phyloP scores from a whole-genome alignment of 2,888 invertebrate species.

The Embidobia sp. region DNA sequence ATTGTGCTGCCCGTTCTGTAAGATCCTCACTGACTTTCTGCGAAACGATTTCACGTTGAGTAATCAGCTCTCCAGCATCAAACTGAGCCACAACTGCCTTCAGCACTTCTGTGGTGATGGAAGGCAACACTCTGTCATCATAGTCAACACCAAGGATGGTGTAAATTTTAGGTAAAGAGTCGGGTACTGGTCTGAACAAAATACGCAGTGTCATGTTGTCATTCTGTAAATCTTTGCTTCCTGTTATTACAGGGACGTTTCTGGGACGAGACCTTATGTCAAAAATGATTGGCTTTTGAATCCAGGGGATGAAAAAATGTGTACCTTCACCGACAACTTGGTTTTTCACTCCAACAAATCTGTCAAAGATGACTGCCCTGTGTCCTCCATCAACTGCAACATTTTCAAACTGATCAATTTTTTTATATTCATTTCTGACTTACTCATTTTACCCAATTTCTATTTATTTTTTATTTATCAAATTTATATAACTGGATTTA shows the following conservation, averaged over 20 bases:
- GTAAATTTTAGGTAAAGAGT: conserved; percentile 96
- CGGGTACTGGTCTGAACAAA: conserved; percentile 96
- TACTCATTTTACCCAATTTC: background rate
- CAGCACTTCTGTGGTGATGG: conserved; percentile 98
- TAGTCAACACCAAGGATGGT: conserved; percentile 98
- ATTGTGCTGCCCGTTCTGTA: conserved; percentile 95
- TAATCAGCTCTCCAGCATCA: conserved; percentile 99
- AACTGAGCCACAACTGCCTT: conserved; percentile 99
- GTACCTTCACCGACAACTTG: conserved; percentile 98
- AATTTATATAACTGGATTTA: no score
- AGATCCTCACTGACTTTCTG: conserved; percentile 95
- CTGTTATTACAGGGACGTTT: conserved; percentile 98
- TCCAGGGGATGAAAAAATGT: conserved; percentile 99
- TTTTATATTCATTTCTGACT: background rate
- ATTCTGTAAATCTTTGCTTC: conserved; percentile 99
- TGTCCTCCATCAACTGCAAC: conserved; percentile 97
- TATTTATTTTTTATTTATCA: background rate
- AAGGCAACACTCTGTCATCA: conserved; percentile 98
- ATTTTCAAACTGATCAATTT: no score
- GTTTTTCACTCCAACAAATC: conserved; percentile 97
- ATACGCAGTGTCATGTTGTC: conserved; percentile 99
- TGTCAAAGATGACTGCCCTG: conserved; percentile 99
- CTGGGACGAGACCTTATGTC: conserved; percentile 98
- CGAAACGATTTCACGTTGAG: conserved; percentile 96
- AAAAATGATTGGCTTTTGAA: conserved; percentile 98